Percentiles rank a stretch among this genome's conserved stretches.
phyloP scores from a whole-genome alignment of 1,140 invertebrate species.

The Drosophila biarmipes region DNA sequence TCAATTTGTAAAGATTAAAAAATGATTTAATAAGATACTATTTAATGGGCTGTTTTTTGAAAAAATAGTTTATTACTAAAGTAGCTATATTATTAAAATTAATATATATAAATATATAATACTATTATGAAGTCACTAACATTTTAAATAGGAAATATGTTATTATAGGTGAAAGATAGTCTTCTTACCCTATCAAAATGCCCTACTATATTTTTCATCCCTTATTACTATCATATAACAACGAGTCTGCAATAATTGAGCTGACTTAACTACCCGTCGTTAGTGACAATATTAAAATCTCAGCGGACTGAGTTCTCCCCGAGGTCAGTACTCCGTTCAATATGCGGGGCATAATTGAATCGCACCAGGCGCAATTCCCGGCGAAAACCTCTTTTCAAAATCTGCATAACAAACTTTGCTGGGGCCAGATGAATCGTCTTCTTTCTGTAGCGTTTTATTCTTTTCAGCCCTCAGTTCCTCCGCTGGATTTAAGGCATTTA shows the following conservation, averaged over 20 bases:
- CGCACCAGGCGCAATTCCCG: slow-evolving; percentile 11
- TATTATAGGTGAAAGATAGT: neutral
- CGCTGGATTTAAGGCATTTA: slow-evolving; percentile 30
- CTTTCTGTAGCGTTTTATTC: slow-evolving; percentile 13
- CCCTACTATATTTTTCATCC: neutral
- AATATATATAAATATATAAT: too few species aligned
- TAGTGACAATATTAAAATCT: slow-evolving; percentile 7
- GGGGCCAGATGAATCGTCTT: slow-evolving; percentile 33
- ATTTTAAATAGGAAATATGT: too few species aligned
- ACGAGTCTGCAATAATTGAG: slow-evolving; percentile 3
- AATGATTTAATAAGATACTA: too few species aligned
- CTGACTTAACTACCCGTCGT: neutral
- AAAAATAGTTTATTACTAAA: too few species aligned
- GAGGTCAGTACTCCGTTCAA: slow-evolving; percentile 21
- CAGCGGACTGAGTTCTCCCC: neutral
- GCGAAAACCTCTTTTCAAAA: slow-evolving; percentile 44
- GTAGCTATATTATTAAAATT: too few species aligned
- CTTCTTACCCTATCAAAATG: neutral
- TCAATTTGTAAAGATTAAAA: too few species aligned
- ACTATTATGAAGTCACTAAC: too few species aligned
- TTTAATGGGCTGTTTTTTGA: too few species aligned
- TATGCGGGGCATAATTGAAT: slow-evolving; percentile 21
- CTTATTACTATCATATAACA: too few species aligned
- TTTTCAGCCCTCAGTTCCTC: slow-evolving; percentile 20
- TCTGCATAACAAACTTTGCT: slow-evolving; percentile 60